phyloP scores from a whole-genome alignment of 2,888 invertebrate species.

The Pseudococcus jackbeardsleyi region DNA sequence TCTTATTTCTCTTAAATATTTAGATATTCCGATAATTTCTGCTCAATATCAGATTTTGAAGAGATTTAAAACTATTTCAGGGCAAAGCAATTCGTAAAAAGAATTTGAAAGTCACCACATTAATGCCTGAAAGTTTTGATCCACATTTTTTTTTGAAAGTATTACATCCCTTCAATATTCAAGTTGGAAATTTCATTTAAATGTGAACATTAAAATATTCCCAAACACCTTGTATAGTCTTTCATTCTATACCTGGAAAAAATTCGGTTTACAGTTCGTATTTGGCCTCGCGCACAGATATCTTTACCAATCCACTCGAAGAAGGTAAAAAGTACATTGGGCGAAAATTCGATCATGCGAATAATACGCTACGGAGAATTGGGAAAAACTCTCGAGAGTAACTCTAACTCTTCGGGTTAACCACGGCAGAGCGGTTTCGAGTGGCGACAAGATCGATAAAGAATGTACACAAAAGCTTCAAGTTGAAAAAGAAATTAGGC shows the following conservation, averaged over 20 bases:
- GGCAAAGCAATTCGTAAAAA: too few relatives aligned
- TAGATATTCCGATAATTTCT: too few relatives aligned
- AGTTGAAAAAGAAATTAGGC: conserved; percentile 33
- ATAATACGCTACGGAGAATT: background rate
- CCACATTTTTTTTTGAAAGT: too few relatives aligned
- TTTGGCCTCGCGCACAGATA: background rate
- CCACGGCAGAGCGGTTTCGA: background rate
- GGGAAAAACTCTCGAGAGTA: conserved; percentile 1
- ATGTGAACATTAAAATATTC: too few relatives aligned
- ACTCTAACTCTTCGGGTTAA: background rate
- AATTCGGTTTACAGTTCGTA: background rate
- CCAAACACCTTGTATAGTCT: background rate
- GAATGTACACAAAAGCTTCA: conserved; percentile 31
- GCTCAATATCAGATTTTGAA: too few relatives aligned
- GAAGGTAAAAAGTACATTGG: background rate
- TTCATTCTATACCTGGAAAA: background rate
- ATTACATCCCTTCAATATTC: too few relatives aligned
- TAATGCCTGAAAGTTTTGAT: too few relatives aligned
- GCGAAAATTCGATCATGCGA: conserved; percentile 15
- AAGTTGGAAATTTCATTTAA: too few relatives aligned
- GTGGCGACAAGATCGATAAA: conserved; percentile 27
- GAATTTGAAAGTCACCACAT: too few relatives aligned
- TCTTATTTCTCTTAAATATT: too few relatives aligned
- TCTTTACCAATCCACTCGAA: background rate
- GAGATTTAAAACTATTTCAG: too few relatives aligned